These are phyloP conservation scores for Octopus sinensis DNA, from an alignment of 1,140 invertebrate species.

Conservation along the genomic window DNA sequence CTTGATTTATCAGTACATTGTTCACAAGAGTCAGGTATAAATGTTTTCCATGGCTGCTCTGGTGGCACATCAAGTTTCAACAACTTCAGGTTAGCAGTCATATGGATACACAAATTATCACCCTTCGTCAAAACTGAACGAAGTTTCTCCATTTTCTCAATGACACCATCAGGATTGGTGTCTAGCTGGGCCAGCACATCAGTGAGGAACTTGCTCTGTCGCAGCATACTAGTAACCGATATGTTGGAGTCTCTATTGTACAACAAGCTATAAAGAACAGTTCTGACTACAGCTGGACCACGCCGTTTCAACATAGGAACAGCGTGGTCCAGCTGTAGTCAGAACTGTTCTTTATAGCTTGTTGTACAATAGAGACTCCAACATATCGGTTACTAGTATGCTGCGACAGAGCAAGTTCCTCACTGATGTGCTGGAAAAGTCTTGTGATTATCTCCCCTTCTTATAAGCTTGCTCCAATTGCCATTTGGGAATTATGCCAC, in stretches of 20 bases:
- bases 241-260: conserved; percentile 73
- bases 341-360: conserved; percentile 64
- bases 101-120: conserved; percentile 67
- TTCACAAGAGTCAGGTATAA: conserved; percentile 20
- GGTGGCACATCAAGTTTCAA: conserved; percentile 49
- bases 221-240: conserved; percentile 67
- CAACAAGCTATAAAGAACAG: conserved; percentile 63
- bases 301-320: conserved; percentile 69
- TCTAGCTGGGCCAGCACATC: conserved; percentile 66
- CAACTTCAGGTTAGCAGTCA: conserved; percentile 70
- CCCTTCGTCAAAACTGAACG: conserved; percentile 64
- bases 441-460: too few relatives aligned
- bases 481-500: too few relatives aligned
- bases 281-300: conserved; percentile 63
- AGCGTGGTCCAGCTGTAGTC: conserved; percentile 64
- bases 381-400: conserved; percentile 68
- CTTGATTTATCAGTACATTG: conserved; percentile 18
- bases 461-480: too few relatives aligned
- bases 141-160: conserved; percentile 62
- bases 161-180: conserved; percentile 59
- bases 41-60: conserved; percentile 34
- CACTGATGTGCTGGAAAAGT: conserved; percentile 64
- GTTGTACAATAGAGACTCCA: conserved; percentile 70
- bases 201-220: conserved; percentile 75
- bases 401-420: conserved; percentile 77